Base-by-base conservation (phyloP, 92 coral and sea anemone species). In the Parazoanthus darwini region DNA sequence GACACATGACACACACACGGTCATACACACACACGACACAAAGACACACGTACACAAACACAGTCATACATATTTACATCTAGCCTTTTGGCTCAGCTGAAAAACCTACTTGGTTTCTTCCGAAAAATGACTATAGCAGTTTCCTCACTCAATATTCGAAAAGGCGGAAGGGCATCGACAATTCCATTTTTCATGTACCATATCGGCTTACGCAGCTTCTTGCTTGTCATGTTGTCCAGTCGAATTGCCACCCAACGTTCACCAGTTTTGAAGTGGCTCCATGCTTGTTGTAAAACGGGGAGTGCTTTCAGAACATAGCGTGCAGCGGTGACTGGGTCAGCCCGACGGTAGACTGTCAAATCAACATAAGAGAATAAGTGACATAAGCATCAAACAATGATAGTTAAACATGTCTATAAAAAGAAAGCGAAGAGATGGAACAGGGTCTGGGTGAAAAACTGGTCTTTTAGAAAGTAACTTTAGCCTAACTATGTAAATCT, bases 181-280 rank as follows among this genome's bases (percentile, higher is more conserved):
- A 82, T 63, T 2, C 86, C 86, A n/a, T 16, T 6, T 13, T 43
- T 82, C 86, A 38, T 66, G 75, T 82, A 82, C 86, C 86, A 82
- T 8, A 8, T 65, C 6, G 86, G 86, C 6, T 8, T 37, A n/a
- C 50, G 46, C 1, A 82, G 86, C 9, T 25, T 37, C 76, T 33
- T 82, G 71, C 8, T 39, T 7, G 71, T 66, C 38, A 82, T 56
- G 54, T 82, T 82, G 29, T 82, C 86, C 20, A 82, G 20, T 10
- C 54, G 75, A 68, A 82, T 65, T 46, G 51, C 86, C 1, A 82
- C 75, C 44, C 33, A 35, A 4, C 86, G 86, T 25, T 82, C 75
- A 13, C 11, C 58, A 7, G 38, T n/a, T 35, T 20, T 63, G 70
- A 63, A 63, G 25, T 63, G 70, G 70, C 4, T 22, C 70, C 70